Conservation (phyloP, 2,113 vertebrate species). For the Eretmochelys imbricata region DNA sequence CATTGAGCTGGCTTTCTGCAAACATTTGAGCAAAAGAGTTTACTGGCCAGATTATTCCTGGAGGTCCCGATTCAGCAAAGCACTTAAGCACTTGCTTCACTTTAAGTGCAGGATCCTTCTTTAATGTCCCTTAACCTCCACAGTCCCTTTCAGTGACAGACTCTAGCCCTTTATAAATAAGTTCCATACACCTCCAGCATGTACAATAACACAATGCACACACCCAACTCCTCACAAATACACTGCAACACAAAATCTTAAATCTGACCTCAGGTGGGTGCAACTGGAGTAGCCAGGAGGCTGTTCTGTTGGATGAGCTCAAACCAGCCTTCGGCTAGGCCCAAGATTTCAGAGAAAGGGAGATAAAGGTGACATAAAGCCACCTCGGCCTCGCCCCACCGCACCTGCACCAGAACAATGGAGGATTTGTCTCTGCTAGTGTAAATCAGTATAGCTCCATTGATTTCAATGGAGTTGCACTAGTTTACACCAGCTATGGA, state of each 20-base stretch:
- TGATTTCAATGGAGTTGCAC: background rate
- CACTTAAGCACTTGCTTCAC: background rate
- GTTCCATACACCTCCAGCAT: background rate
- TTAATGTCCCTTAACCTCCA: background rate
- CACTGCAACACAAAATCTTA: background rate
- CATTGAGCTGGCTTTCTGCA: background rate
- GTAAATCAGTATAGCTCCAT: background rate
- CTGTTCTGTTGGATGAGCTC: background rate
- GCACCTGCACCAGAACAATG: background rate
- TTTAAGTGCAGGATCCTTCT: background rate
- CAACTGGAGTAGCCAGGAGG: background rate
- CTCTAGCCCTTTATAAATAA: background rate
- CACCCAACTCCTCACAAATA: rapidly evolving
- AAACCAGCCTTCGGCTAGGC: background rate
- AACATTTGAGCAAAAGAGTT: background rate
- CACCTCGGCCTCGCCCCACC: background rate
- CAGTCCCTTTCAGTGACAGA: background rate
- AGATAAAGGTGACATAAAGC: background rate
- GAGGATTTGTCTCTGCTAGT: background rate
- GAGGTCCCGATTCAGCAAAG: background rate
- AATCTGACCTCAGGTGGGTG: background rate
- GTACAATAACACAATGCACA: background rate
- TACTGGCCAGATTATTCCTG: background rate
- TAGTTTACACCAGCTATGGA: background rate
- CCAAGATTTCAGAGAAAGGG: background rate